Evolutionary conservation across 1,140 invertebrate genomes (phyloP), one percentile per base, ranked within the genome.

Genomic region (Zaprionus inermis): DNA sequence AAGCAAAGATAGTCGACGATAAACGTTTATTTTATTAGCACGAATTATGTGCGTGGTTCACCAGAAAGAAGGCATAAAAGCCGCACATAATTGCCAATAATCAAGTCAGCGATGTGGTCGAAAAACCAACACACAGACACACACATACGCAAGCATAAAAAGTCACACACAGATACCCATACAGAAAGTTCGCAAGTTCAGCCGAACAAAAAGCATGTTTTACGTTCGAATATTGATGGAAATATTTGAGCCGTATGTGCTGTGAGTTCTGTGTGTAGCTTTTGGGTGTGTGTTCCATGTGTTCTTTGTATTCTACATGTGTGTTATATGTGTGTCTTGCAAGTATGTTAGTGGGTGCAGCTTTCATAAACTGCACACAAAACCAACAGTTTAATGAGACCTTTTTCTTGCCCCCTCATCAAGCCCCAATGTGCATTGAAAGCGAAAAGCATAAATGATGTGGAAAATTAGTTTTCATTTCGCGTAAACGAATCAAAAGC

Each of bases 51-150:
- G 52, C 41, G 32, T 6, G 18, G 52, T 32, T 63, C 18, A 20
- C n/a, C 34, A 7, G 24, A 54, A 14, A 64, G 11, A 28, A 54
- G 34, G 52, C 56, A 78, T 65, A 51, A 67, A 85, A 85, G 65
- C 74, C 81, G 64, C 81, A 85, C 74, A 81, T 85, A 85, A 84
- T 80, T 85, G 81, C 81, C 70, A 85, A 84, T 84, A 84, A 85
- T 85, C 74, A 80, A 84, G 80, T 79, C 65, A 36, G 22, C 49
- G 49, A 32, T n/a, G 12, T 46, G 49, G 18, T 52, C 44, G 38
- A 44, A 44, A 44, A 44, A 44, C 38, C 38, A 44, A 44, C 38
- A 44, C 1, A 44, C 38, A 16, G 7, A 44, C 38, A 44, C 5
- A 44, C 38, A 3, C n/a, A 16, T n/a, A 41, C 38, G 16, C 38